A percentile compares a stretch with the other conserved stretches of the same genome.
Conservation (phyloP, 2,797 vertebrate species). For the Urophycis tenuis region DNA sequence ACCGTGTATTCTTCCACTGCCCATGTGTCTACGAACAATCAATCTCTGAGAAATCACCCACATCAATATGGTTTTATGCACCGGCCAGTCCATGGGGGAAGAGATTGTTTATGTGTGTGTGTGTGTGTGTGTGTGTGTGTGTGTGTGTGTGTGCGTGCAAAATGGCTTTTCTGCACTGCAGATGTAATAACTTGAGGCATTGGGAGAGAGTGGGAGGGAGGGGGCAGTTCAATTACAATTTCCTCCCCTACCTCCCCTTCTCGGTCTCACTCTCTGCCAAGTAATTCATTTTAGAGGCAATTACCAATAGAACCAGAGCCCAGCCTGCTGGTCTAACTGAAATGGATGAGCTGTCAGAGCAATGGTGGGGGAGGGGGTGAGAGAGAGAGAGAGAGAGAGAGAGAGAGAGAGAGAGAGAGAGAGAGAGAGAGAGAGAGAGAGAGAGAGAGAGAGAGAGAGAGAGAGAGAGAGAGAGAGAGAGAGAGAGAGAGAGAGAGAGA, state of each 20-base stretch:
- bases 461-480: too few species aligned
- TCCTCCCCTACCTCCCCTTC: slow-evolving; percentile 42
- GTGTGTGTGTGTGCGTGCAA: slow-evolving; percentile 33
- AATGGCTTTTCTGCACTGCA: slow-evolving; percentile 65
- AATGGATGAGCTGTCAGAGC: slow-evolving; percentile 68
- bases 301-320: slow-evolving; percentile 56
- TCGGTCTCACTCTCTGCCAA: slow-evolving; percentile 60
- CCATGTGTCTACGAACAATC: slow-evolving; percentile 47
- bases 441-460: too few species aligned
- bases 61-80: slow-evolving; percentile 48
- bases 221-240: slow-evolving; percentile 69
- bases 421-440: too few species aligned
- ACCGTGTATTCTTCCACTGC: slow-evolving; percentile 28
- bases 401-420: too few species aligned
- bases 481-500: slow-evolving; percentile 22
- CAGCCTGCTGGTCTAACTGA: slow-evolving; percentile 53
- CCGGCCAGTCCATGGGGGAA: slow-evolving; percentile 42
- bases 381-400: slow-evolving; percentile 5
- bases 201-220: slow-evolving; percentile 32
- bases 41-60: slow-evolving; percentile 54
- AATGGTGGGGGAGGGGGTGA: slow-evolving; percentile 18
- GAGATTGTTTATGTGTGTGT: slow-evolving; percentile 51
- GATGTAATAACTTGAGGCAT: slow-evolving; percentile 67
- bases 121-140: slow-evolving; percentile 24
- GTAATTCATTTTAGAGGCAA: slow-evolving; percentile 73